These are phyloP conservation scores for Coenonympha arcania DNA, from an alignment of 2,888 invertebrate species.

Conservation along the genomic window DNA sequence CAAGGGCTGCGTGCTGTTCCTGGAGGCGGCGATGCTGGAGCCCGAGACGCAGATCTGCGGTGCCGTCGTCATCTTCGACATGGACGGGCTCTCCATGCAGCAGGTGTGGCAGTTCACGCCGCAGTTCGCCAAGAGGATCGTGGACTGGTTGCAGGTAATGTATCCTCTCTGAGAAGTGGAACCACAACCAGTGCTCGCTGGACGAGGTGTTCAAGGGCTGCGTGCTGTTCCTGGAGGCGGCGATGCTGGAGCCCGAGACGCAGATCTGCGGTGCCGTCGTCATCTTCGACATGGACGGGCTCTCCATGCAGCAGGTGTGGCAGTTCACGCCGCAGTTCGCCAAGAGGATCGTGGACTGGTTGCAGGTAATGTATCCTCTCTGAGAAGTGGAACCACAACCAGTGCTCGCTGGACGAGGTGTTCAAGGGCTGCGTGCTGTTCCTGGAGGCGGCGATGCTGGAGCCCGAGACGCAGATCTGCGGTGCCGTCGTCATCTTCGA, in stretches of 20 bases:
- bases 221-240: constrained; percentile 85
- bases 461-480: constrained; percentile 82
- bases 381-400: constrained; percentile 89
- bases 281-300: constrained; percentile 89
- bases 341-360: constrained; percentile 87
- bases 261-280: constrained; percentile 85
- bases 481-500: constrained; percentile 88
- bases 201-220: constrained; percentile 89
- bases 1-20: constrained; percentile 84
- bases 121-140: constrained; percentile 86
- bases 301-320: constrained; percentile 85
- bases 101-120: constrained; percentile 92
- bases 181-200: constrained; percentile 82
- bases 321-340: constrained; percentile 90
- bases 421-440: constrained; percentile 87
- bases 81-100: constrained; percentile 86
- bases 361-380: no score
- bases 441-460: constrained; percentile 86
- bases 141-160: constrained; percentile 88
- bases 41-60: constrained; percentile 84
- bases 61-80: constrained; percentile 86
- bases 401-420: constrained; percentile 84
- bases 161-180: constrained; percentile 84
- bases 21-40: constrained; percentile 88
- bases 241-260: constrained; percentile 84